Percentiles rank a stretch among this genome's conserved stretches.
These are phyloP conservation scores for Malurus elegans DNA, from an alignment of 2,113 vertebrate genomes.

Conservation along the genomic window DNA sequence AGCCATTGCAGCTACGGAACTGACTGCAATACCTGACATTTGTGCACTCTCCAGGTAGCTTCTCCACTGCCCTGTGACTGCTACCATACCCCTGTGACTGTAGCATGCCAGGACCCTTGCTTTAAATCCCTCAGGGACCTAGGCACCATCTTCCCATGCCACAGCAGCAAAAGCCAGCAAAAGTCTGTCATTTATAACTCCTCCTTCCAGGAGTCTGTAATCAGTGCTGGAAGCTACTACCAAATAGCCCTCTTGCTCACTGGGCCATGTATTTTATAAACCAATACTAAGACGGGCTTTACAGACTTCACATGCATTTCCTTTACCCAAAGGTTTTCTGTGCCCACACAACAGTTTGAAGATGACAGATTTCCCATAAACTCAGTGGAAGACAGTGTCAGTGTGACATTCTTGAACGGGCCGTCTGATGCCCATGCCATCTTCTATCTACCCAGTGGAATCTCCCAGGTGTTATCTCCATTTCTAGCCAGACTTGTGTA, in stretches of 20 bases:
- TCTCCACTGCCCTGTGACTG: background rate
- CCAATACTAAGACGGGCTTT: background rate
- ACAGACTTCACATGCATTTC: background rate
- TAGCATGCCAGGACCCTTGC: background rate
- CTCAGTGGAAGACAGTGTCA: background rate
- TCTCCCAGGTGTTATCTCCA: background rate
- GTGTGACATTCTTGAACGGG: background rate
- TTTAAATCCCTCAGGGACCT: background rate
- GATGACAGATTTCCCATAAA: background rate
- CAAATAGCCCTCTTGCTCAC: background rate
- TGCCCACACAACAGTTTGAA: background rate
- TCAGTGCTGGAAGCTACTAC: background rate
- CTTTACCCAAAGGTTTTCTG: background rate
- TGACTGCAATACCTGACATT: background rate
- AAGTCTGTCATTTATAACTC: background rate
- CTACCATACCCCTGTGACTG: background rate
- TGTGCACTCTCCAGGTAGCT: background rate
- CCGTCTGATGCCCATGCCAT: rapidly evolving
- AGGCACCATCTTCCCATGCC: background rate
- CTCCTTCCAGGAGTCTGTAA: background rate
- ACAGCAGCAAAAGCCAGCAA: background rate
- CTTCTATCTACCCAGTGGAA: background rate
- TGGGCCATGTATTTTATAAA: background rate
- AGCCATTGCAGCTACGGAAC: background rate
- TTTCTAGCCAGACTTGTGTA: background rate